A percentile compares a stretch with the other conserved stretches of the same genome.
Conservation (phyloP, 2,888 invertebrate species). For the Orthosia cruda region DNA sequence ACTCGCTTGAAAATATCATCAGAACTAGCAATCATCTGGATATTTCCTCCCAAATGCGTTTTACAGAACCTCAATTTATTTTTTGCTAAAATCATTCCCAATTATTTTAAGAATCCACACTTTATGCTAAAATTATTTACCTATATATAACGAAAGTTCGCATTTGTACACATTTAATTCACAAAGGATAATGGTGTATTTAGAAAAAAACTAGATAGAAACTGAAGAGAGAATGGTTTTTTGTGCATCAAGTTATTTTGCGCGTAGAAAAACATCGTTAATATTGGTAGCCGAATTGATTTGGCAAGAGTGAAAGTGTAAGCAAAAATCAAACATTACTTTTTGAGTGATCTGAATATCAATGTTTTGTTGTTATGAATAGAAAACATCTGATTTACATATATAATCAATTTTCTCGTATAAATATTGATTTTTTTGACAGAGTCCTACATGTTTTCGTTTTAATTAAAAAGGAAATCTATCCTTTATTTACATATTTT, state of each 20-base stretch:
- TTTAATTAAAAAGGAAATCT: not conserved
- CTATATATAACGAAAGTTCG: not conserved
- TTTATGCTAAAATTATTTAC: not conserved
- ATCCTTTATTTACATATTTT: constrained; percentile 2
- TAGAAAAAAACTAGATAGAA: not conserved
- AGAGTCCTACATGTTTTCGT: not conserved
- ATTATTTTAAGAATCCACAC: not conserved
- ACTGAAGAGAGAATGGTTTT: no score
- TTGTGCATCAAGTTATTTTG: not conserved
- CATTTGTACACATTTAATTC: not conserved
- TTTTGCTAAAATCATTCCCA: not conserved
- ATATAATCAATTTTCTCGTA: not conserved
- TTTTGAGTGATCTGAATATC: constrained; percentile 44
- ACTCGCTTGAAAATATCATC: no score
- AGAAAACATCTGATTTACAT: constrained; percentile 26
- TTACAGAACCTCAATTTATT: not conserved
- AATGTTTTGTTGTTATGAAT: constrained; percentile 25
- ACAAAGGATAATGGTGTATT: not conserved
- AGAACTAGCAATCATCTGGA: not conserved
- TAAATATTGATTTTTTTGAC: not conserved
- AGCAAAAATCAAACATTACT: constrained; percentile 25
- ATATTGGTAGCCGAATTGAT: constrained; percentile 4
- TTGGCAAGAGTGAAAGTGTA: constrained; percentile 55
- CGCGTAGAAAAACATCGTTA: constrained; percentile 7
- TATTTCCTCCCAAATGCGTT: no score